phyloP scores from a whole-genome alignment of 2,797 vertebrate species.

The Danio choprae region DNA sequence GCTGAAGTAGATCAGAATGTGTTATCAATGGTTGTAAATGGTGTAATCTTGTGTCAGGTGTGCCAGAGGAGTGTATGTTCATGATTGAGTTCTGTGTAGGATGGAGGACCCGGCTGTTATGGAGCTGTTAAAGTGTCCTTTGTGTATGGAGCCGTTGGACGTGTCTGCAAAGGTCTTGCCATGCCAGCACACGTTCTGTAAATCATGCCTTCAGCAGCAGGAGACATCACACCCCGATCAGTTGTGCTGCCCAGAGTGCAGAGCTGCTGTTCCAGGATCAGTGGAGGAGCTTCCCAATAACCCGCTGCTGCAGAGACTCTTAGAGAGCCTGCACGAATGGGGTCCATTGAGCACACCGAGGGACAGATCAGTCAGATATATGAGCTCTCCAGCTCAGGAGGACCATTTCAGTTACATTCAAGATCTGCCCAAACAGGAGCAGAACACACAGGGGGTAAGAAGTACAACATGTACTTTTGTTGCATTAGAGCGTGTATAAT shows the following conservation, averaged over 20 bases:
- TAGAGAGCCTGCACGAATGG: conserved; percentile 79
- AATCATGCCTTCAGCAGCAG: conserved; percentile 86
- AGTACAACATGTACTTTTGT: neutral
- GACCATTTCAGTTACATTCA: conserved; percentile 68
- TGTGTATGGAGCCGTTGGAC: conserved; percentile 89
- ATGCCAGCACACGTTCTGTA: conserved; percentile 95
- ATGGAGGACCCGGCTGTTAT: conserved; percentile 86
- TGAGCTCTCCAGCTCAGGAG: conserved; percentile 71
- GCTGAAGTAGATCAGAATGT: neutral
- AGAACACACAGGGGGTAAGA: conserved; percentile 85
- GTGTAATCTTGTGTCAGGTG: neutral
- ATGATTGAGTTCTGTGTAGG: conserved; percentile 55
- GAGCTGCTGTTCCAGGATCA: conserved; percentile 77
- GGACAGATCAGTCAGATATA: conserved; percentile 66
- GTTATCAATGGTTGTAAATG: neutral
- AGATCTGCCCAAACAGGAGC: conserved; percentile 72
- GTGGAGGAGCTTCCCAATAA: conserved; percentile 89
- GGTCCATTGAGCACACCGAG: conserved; percentile 53
- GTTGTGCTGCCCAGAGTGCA: conserved; percentile 89
- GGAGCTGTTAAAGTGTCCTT: conserved; percentile 88
- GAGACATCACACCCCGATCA: conserved; percentile 77
- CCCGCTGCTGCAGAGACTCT: conserved; percentile 84
- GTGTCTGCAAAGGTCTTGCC: conserved; percentile 89
- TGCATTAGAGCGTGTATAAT: neutral
- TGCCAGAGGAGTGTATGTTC: neutral